phyloP scores from a whole-genome alignment of 2,113 vertebrate genomes.

The Todiramphus saurophagus region DNA sequence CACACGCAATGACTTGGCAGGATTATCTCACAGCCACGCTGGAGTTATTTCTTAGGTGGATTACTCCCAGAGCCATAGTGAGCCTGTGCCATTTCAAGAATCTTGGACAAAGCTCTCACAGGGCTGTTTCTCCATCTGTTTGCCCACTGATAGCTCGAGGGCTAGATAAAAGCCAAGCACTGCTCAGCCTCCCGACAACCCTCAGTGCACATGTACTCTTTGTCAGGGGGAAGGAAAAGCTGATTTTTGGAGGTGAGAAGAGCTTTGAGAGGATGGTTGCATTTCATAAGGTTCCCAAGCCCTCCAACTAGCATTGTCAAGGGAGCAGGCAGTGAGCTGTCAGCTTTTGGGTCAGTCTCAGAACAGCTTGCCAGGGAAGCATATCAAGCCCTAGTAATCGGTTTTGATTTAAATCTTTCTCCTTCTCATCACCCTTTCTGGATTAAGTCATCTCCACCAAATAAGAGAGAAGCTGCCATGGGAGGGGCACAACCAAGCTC shows the following conservation, averaged over 20 bases:
- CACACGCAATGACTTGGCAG: neutral
- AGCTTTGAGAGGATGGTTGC: neutral
- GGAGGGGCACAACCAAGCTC: neutral
- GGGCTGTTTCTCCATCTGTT: neutral
- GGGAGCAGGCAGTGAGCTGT: conserved; percentile 8
- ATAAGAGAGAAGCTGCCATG: neutral
- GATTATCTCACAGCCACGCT: neutral
- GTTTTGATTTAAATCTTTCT: conserved; percentile 57
- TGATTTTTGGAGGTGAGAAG: neutral
- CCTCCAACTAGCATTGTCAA: neutral
- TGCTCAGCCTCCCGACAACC: neutral
- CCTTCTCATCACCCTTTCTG: conserved; percentile 27
- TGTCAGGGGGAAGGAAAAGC: neutral
- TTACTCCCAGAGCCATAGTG: neutral
- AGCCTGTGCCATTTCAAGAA: neutral
- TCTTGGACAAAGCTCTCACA: neutral
- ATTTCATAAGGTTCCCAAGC: neutral
- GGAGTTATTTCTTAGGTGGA: conserved; percentile 14
- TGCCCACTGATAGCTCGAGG: neutral
- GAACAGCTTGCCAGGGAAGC: conserved; percentile 39
- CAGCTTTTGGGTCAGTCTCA: conserved; percentile 25
- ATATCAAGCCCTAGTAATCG: conserved; percentile 10
- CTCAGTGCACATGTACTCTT: neutral
- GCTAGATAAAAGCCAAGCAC: neutral
- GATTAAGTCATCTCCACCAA: conserved; percentile 5